These are phyloP conservation scores for Halichoeres trimaculatus DNA, from an alignment of 2,113 vertebrate species.

Conservation along the genomic window DNA sequence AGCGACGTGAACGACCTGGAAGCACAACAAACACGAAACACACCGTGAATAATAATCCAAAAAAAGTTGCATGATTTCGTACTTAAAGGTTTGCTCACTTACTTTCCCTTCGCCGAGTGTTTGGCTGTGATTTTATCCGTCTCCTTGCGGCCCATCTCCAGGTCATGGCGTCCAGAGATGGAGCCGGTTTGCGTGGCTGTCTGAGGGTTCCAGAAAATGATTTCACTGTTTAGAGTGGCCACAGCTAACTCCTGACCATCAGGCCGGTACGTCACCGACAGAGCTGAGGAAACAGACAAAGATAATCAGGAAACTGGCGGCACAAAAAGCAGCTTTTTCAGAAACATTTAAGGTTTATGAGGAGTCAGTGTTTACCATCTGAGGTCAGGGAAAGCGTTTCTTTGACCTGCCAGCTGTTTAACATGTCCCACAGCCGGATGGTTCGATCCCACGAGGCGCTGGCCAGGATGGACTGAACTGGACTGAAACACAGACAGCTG, in stretches of 20 bases:
- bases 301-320: no score
- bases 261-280: conserved; percentile 89
- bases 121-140: conserved; percentile 95
- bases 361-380: conserved; percentile 84
- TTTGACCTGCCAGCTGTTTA: conserved; percentile 96
- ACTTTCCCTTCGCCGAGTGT: conserved; percentile 94
- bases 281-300: conserved; percentile 72
- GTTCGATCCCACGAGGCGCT: conserved; percentile 97
- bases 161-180: conserved; percentile 91
- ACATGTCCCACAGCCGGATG: conserved; percentile 95
- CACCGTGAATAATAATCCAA: background rate
- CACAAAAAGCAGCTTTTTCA: no score
- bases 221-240: conserved; percentile 90
- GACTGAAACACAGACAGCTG: conserved; percentile 92
- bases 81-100: conserved; percentile 57
- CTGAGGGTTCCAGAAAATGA: conserved; percentile 93
- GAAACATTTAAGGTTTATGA: no score
- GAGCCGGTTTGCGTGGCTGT: conserved; percentile 87
- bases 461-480: conserved; percentile 89
- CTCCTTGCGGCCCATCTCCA: conserved; percentile 92
- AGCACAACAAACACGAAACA: background rate
- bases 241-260: conserved; percentile 93
- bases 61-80: background rate
- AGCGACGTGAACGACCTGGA: conserved; percentile 91
- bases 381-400: conserved; percentile 88